phyloP scores from a whole-genome alignment of 2,888 invertebrate genomes.

The Choristoneura rosaceana region DNA sequence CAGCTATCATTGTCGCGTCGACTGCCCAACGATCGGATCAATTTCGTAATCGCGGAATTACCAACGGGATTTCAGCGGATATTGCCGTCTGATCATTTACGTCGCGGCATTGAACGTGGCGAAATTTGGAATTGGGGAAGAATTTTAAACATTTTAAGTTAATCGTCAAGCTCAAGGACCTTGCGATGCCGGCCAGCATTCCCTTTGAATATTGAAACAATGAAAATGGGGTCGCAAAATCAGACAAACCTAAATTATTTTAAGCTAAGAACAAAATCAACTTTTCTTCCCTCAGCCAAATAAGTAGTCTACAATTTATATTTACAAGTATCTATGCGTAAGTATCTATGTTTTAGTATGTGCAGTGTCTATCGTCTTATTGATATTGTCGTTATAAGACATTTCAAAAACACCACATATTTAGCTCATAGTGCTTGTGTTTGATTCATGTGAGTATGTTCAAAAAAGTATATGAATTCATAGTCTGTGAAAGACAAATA shows the following conservation, averaged over 20 bases:
- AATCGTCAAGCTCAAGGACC: slow-evolving; percentile 8
- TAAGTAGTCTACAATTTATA: too few relatives aligned
- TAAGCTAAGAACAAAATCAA: not conserved
- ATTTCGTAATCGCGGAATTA: slow-evolving; percentile 33
- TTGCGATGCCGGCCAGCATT: not conserved
- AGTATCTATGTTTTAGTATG: too few relatives aligned
- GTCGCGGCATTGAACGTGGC: slow-evolving; percentile 10
- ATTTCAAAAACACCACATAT: too few relatives aligned
- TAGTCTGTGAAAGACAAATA: slow-evolving; percentile 24
- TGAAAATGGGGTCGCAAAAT: not conserved
- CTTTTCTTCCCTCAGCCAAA: too few relatives aligned
- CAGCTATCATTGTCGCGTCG: too few relatives aligned
- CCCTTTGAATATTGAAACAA: not conserved
- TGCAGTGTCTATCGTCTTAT: too few relatives aligned
- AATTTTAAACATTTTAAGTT: slow-evolving; percentile 25
- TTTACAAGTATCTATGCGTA: too few relatives aligned
- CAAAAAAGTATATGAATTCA: not conserved
- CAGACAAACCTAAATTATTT: not conserved
- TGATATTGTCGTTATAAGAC: too few relatives aligned
- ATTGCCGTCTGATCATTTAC: slow-evolving; percentile 35
- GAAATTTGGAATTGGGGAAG: slow-evolving; percentile 16
- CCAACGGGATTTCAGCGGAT: slow-evolving; percentile 36
- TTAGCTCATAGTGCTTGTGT: too few relatives aligned
- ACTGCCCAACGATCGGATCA: slow-evolving; percentile 9
- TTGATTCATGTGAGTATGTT: not conserved